Evolutionary conservation across 2,888 invertebrate genomes (phyloP), one percentile per base, ranked within the genome.

Genomic region (Drosophila anomelani): DNA sequence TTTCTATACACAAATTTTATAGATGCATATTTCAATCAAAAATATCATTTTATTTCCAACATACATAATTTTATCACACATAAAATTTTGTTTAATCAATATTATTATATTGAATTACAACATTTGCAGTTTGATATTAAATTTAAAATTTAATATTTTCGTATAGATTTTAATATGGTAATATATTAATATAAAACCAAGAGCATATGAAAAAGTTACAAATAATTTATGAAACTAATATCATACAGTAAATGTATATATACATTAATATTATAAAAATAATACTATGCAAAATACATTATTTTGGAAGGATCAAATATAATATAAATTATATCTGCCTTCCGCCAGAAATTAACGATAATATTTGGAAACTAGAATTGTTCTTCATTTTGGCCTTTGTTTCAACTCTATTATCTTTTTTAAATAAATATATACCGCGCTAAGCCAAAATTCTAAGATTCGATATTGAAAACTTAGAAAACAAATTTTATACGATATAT

Each of bases 111-210:
- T 55, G n/a, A 12, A n/a, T 54, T 55, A 36, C 26, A 2, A 9
- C 54, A 38, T 17, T 39, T 55, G 54, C 7, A 26, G 13, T 39
- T 39, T 55, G 54, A 55, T 39, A 23, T 23, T 39, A 54, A 54
- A 54, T 39, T 54, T 54, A 39, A 53, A 54, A 53, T 53, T 53
- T 53, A 53, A 23, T 13, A 36, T 20, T 53, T 36, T 38, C 53
- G 53, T 36, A 53, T 36, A 17, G n/a, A 13, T 8, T 49, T 17
- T 26, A 12, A 7, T n/a, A 1, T 51, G 34, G n/a, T 51, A 29
- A 51, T 51, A 51, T 34, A 51, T 51, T 20, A 32, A 51, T 47
- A 51, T 51, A 51, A 51, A 51, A 51, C 51, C 51, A 32, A 51
- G 13, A 4, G 4, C 53, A 53, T 53, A 20, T 46, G 8, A 46